Evolutionary conservation across 1,140 invertebrate species (phyloP).

Genomic region (Solen grandis): DNA sequence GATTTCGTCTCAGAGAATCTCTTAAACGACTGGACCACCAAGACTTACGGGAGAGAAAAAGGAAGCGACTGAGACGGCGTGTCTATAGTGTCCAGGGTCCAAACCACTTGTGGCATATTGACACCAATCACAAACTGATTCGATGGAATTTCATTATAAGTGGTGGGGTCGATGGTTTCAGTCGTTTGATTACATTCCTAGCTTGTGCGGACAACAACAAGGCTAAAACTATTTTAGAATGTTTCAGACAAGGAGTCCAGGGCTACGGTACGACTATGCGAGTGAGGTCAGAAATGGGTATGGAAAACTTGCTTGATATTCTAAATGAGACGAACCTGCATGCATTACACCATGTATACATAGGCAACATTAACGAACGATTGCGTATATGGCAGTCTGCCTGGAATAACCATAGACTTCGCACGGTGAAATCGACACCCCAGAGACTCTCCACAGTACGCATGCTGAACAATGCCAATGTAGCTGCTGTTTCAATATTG

Average conservation of each 20-base stretch:
- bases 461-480: neutral
- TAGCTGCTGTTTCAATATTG: no score
- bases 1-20: neutral
- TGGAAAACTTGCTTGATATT: constrained; percentile 15
- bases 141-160: constrained; percentile 15
- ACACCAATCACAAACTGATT: constrained; percentile 27
- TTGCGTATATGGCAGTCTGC: constrained; percentile 1
- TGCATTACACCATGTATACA: constrained; percentile 1
- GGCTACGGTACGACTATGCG: neutral
- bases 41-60: constrained; percentile 12
- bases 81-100: neutral
- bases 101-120: no score
- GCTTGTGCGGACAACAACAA: constrained; percentile 22
- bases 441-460: neutral
- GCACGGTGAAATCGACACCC: neutral
- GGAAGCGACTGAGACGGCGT: neutral
- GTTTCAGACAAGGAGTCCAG: neutral
- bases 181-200: constrained; percentile 17
- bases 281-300: constrained; percentile 23
- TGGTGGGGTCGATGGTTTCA: constrained; percentile 22
- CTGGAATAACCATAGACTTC: constrained; percentile 14
- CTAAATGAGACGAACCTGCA: neutral
- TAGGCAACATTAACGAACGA: neutral
- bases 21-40: neutral
- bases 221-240: constrained; percentile 18